phyloP scores from a whole-genome alignment of 2,888 invertebrate genomes.

The Lasioglossum leucozonium region DNA sequence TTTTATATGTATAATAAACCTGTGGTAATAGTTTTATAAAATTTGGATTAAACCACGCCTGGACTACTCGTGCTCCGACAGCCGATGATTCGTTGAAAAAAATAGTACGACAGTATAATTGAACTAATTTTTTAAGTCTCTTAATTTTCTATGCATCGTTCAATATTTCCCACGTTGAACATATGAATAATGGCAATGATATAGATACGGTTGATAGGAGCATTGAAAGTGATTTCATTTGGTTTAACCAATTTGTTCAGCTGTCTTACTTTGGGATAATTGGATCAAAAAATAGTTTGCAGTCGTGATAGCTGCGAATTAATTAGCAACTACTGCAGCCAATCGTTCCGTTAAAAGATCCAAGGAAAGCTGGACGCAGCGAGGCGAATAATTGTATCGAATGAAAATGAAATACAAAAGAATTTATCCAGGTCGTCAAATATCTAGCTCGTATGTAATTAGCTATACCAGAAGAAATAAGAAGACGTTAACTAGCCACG shows the following conservation, averaged over 20 bases:
- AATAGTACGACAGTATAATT: no score
- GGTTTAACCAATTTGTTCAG: neutral
- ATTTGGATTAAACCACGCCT: no score
- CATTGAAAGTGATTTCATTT: no score
- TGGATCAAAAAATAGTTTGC: neutral
- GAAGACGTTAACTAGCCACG: neutral
- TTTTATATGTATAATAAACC: no score
- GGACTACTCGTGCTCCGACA: no score
- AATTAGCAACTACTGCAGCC: neutral
- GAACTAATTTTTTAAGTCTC: no score
- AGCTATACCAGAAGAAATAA: neutral
- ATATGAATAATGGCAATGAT: no score
- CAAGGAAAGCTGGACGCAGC: neutral
- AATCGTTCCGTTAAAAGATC: neutral
- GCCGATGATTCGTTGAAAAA: no score
- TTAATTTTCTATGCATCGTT: no score
- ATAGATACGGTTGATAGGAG: neutral
- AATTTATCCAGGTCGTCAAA: constrained; percentile 18
- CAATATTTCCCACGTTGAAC: no score
- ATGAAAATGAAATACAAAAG: constrained; percentile 29
- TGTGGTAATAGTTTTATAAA: no score
- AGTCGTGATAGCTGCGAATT: neutral
- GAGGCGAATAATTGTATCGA: constrained; percentile 3
- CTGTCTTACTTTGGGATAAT: neutral
- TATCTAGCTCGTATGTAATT: constrained; percentile 12